A percentile compares a stretch with the other conserved stretches of the same genome.
These are phyloP conservation scores for Villa cingulata DNA, from an alignment of 2,888 invertebrate genomes.

Conservation along the genomic window DNA sequence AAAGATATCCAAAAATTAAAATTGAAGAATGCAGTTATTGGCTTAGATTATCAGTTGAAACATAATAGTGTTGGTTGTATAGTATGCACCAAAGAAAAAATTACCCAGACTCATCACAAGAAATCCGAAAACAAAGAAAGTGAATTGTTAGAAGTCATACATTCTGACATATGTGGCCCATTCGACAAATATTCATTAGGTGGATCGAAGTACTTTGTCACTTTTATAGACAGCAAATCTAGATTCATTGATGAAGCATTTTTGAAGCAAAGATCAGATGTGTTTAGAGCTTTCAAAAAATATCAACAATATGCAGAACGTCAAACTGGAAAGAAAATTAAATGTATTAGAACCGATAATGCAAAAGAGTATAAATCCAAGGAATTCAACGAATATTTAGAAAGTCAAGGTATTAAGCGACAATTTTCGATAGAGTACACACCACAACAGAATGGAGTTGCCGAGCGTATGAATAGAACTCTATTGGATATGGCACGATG, in stretches of 20 bases:
- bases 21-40: background rate
- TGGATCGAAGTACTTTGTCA: too few relatives aligned
- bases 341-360: slow-evolving; percentile 18
- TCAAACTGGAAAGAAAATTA: slow-evolving; percentile 14
- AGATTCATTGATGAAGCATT: slow-evolving; percentile 4
- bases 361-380: slow-evolving; percentile 16
- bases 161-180: slow-evolving; percentile 5
- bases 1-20: background rate
- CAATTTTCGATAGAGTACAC: slow-evolving; percentile 15
- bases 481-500: too few relatives aligned
- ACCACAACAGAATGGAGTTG: slow-evolving; percentile 19
- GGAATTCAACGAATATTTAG: slow-evolving; percentile 12
- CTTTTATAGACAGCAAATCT: too few relatives aligned
- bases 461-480: too few relatives aligned
- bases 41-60: too few relatives aligned
- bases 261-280: slow-evolving; percentile 12
- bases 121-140: too few relatives aligned
- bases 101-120: too few relatives aligned
- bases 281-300: slow-evolving; percentile 12
- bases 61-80: background rate
- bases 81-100: too few relatives aligned
- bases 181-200: background rate
- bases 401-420: slow-evolving; percentile 15
- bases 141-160: too few relatives aligned
- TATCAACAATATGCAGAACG: slow-evolving; percentile 14